phyloP scores from a whole-genome alignment of 2,113 vertebrate species.

The Gopherus evgoodei region DNA sequence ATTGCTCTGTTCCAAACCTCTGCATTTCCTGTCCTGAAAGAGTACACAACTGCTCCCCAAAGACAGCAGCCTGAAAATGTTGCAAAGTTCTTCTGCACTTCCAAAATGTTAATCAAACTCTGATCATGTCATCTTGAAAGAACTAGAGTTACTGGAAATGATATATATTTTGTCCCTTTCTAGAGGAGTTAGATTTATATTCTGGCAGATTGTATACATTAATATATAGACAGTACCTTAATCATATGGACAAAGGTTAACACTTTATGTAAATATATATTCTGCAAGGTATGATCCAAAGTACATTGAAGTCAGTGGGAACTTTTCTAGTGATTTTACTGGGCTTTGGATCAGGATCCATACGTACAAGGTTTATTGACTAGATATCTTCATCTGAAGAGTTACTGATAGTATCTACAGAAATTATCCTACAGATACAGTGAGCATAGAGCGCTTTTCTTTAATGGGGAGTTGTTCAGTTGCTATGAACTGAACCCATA shows the following conservation, averaged over 20 bases:
- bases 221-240: neutral
- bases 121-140: conserved; percentile 46
- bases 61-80: conserved; percentile 26
- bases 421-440: neutral
- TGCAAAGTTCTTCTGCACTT: conserved; percentile 39
- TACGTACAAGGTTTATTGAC: neutral
- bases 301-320: neutral
- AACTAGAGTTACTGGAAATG: neutral
- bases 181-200: neutral
- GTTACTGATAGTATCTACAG: neutral
- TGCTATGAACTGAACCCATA: neutral
- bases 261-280: neutral
- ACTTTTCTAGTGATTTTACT: neutral
- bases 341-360: neutral
- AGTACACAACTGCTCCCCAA: conserved; percentile 21
- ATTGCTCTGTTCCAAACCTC: conserved; percentile 52
- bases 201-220: neutral
- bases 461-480: neutral
- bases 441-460: neutral
- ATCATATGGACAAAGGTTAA: neutral
- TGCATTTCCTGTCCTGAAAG: conserved; percentile 39
- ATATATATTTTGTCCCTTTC: conserved; percentile 27
- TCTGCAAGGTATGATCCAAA: neutral
- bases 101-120: conserved; percentile 34
- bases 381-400: conserved; percentile 40